Conservation (phyloP, 2,797 vertebrate species). For the Cercopithecus diana region DNA sequence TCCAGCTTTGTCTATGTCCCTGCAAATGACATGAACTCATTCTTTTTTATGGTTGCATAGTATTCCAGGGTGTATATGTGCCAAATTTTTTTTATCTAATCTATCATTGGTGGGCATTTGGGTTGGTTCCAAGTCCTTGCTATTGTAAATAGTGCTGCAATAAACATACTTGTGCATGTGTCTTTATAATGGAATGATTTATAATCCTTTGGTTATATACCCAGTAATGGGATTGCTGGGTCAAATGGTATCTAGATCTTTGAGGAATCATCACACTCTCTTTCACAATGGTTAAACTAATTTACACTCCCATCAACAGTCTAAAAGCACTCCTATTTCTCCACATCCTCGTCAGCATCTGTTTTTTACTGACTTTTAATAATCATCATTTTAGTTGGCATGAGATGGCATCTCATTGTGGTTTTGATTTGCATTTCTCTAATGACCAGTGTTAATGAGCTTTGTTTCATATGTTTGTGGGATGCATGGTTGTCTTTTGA, state of each 20-base stretch:
- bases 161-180: not conserved
- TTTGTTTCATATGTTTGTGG: not conserved
- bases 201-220: not conserved
- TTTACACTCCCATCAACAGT: not conserved
- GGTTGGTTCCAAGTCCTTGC: not conserved
- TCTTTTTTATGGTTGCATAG: not conserved
- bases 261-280: not conserved
- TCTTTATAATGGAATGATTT: not conserved
- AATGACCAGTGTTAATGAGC: not conserved
- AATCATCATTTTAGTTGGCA: not conserved
- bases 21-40: not conserved
- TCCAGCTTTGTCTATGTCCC: not conserved
- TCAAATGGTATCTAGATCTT: not conserved
- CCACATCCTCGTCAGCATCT: not conserved
- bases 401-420: not conserved
- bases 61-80: not conserved
- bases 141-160: not conserved
- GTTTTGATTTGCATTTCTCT: not conserved
- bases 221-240: not conserved
- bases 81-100: not conserved
- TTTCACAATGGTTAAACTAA: not conserved
- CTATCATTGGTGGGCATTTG: not conserved
- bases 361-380: not conserved
- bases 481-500: not conserved
- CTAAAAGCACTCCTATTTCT: not conserved